Evolutionary conservation across 2,797 vertebrate species (phyloP), one percentile per base, ranked within the genome.

Genomic region (Bovichtus variegatus): DNA sequence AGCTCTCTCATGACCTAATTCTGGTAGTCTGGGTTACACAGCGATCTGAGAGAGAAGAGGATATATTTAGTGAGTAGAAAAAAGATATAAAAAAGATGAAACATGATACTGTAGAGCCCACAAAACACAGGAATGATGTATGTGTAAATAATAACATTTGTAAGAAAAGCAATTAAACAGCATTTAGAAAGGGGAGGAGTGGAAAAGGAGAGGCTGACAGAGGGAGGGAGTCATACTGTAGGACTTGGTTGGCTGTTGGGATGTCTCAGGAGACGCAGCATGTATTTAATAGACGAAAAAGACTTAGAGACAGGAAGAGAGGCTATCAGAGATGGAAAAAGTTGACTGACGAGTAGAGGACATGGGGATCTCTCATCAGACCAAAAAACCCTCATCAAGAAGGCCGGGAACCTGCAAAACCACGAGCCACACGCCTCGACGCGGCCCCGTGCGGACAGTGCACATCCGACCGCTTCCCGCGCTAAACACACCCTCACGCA

Each of bases 221-320:
- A 91, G 91, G 88, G 92, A 90, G 93, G 92, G 91, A 85, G 85
- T 75, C 49, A 0, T 58, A 62, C 77, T 89, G 87, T 78, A 85
- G 80, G 90, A 90, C 89, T 84, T 89, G 95, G 94, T 96, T 95
- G 95, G 95, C 94, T 94, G 93, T 57, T 62, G 82, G 73, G 80
- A 90, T 53, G 84, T 93, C 93, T 92, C 92, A 70, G 43, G 93
- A 90, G 95, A 80, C 46, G 59, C 69, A 71, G 87, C 81, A 64
- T 75, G 91, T 90, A 76, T 94, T 95, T 95, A 95, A 95, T 93
- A 90, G 88, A 78, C 78, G 70, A 80, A 87, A 91, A 83, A 82
- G 89, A 91, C 83, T 90, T 77, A 74, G 84, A 86, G 69, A 68
- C 83, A 87, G 67, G 69, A 86, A 68, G 78, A 78, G 84, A 91